Base-by-base conservation (phyloP, 2,113 vertebrate species). In the Tympanuchus pallidicinctus region DNA sequence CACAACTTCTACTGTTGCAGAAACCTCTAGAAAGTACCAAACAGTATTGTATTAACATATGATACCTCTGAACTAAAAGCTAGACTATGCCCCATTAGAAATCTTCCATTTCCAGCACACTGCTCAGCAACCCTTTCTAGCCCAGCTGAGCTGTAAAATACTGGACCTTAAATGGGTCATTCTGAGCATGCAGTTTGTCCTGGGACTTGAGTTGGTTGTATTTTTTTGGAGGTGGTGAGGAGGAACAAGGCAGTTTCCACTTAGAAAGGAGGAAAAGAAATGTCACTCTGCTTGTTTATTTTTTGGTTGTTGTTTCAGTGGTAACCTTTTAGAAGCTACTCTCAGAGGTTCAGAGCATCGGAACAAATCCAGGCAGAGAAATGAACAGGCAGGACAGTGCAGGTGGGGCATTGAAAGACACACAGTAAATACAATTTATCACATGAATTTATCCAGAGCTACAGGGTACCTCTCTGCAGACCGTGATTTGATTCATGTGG, bases 401-500 rank as follows among this genome's bases (percentile, higher is more conserved):
- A 84, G 84, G 89, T 80, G 66, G 69, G 61, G 32, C 42, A 43
- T 22, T 13, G 77, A 89, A 92, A 93, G 43, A n/a, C 50, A 56
- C 34, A 64, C 24, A 56, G 72, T 89, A 90, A 86, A 91, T 59
- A 70, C 32, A 67, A 87, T 92, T 94, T 81, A 80, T 75, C 60
- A n/a, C 76, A 66, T 66, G 15, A 77, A 77, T 88, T 91, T 94
- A 88, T 52, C 22, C 60, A 90, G 81, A 82, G 38, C 72, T 76
- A 43, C 75, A 73, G 63, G 43, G 52, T 56, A 71, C 72, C 64
- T 70, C 71, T 64, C 52, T 82, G 61, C 83, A 81, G 74, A 57
- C 50, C 1, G 5, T 92, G 94, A 95, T 78, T 89, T 92, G 90
- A 95, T 94, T 90, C 71, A 18, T 82, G 57, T 30, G 73, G 93